A percentile compares a stretch with the other conserved stretches of the same genome.
phyloP scores from a whole-genome alignment of 1,140 invertebrate species.

The Meloidogyne floridensis region DNA sequence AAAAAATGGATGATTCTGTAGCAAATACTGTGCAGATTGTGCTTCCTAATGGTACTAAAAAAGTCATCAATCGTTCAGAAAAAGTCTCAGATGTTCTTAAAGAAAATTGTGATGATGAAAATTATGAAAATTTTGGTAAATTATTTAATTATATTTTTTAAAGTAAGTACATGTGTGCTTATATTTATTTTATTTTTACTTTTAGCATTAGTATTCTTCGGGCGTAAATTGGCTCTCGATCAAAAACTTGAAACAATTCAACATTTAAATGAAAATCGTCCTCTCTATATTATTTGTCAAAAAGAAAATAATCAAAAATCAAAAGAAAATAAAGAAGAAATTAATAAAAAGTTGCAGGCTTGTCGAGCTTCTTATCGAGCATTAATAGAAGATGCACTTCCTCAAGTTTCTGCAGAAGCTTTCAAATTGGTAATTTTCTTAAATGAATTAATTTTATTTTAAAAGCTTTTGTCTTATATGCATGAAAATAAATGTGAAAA shows the following conservation, averaged over 20 bases:
- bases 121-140: slow-evolving; percentile 21
- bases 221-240: slow-evolving; percentile 19
- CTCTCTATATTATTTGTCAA: slow-evolving; percentile 4
- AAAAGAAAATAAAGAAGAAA: neutral
- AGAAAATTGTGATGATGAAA: neutral
- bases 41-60: neutral
- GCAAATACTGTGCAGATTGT: slow-evolving; percentile 1
- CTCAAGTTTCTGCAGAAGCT: neutral
- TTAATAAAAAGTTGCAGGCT: neutral
- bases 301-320: neutral
- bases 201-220: slow-evolving; percentile 26
- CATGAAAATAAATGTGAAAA: slow-evolving; percentile 9
- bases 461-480: slow-evolving; percentile 20
- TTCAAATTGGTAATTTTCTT: neutral
- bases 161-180: neutral
- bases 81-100: slow-evolving; percentile 8
- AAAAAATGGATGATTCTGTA: neutral
- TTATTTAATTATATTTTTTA: neutral
- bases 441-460: neutral
- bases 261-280: slow-evolving; percentile 10
- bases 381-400: slow-evolving; percentile 6
- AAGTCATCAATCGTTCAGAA: neutral
- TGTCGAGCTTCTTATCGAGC: slow-evolving; percentile 11
- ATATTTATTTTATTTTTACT: neutral
- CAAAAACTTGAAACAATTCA: slow-evolving; percentile 5